These are phyloP conservation scores for Bombus difficillimus DNA, from an alignment of 1,140 invertebrate species.

Conservation along the genomic window DNA sequence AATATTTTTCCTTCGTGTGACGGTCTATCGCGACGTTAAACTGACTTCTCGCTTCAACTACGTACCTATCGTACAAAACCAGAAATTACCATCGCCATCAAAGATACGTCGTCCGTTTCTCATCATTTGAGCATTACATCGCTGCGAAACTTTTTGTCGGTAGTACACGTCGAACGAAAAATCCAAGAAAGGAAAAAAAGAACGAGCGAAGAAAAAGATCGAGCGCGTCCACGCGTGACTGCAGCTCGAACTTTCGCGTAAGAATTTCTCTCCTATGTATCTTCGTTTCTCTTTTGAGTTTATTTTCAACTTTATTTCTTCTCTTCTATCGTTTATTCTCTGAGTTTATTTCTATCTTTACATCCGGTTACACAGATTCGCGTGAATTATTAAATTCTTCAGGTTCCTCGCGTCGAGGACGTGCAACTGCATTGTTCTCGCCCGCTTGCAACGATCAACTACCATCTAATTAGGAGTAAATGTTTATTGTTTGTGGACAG, in stretches of 20 bases:
- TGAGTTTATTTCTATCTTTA: slow-evolving; percentile 51
- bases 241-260: slow-evolving; percentile 40
- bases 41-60: no score
- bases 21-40: no score
- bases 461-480: slow-evolving; percentile 12
- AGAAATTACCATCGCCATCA: no score
- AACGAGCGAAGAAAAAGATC: slow-evolving; percentile 41
- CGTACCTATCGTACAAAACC: no score
- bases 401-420: not conserved
- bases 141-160: not conserved
- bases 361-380: slow-evolving; percentile 48
- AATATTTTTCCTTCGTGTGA: no score
- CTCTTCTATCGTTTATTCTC: slow-evolving; percentile 54
- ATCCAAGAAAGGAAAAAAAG: not conserved
- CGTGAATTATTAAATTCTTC: not conserved
- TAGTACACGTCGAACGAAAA: not conserved
- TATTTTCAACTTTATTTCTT: slow-evolving; percentile 22
- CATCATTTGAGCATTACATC: not conserved
- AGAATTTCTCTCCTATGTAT: slow-evolving; percentile 36
- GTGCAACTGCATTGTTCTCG: not conserved
- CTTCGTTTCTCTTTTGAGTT: slow-evolving; percentile 58
- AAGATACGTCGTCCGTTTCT: no score
- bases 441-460: not conserved
- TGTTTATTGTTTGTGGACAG: not conserved
- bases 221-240: slow-evolving; percentile 42